These are phyloP conservation scores for Hesperia comma DNA, from an alignment of 2,888 invertebrate species.

Conservation along the genomic window DNA sequence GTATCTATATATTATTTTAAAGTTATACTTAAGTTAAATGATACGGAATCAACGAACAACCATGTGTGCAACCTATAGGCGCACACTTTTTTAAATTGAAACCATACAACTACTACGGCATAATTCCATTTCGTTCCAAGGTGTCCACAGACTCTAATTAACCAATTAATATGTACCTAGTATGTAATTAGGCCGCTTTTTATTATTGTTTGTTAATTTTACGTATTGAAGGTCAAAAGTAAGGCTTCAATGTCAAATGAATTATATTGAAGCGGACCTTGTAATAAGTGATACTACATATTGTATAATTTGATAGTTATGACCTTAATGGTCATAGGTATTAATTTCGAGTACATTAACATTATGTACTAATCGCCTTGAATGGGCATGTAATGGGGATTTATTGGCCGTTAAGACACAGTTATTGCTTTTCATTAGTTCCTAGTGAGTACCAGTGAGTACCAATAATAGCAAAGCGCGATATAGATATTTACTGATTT, in stretches of 20 bases:
- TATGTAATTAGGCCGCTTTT: slow-evolving; percentile 20
- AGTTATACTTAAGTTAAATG: too few relatives aligned
- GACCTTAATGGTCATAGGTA: slow-evolving; percentile 15
- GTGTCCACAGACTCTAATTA: slow-evolving; percentile 2
- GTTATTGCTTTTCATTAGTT: slow-evolving; percentile 18
- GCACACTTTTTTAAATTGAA: too few relatives aligned
- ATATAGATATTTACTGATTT: too few relatives aligned
- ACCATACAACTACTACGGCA: neutral
- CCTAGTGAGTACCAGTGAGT: neutral
- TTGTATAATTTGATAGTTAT: slow-evolving; percentile 15
- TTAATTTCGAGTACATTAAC: slow-evolving; percentile 22
- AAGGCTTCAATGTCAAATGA: slow-evolving; percentile 7
- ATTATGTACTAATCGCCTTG: slow-evolving; percentile 18
- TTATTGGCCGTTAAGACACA: slow-evolving; percentile 1
- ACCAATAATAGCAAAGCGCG: too few relatives aligned
- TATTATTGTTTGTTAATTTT: slow-evolving; percentile 7
- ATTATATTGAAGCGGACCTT: slow-evolving; percentile 13
- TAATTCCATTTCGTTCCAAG: neutral
- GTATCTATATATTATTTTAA: too few relatives aligned
- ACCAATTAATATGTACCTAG: slow-evolving; percentile 4
- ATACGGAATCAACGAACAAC: too few relatives aligned
- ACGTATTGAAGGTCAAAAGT: slow-evolving; percentile 8
- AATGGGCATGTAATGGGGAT: slow-evolving; percentile 21
- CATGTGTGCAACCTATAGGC: too few relatives aligned
- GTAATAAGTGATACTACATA: slow-evolving; percentile 4